Conservation (phyloP, 2,113 vertebrate species). For the Burhinus bistriatus region DNA sequence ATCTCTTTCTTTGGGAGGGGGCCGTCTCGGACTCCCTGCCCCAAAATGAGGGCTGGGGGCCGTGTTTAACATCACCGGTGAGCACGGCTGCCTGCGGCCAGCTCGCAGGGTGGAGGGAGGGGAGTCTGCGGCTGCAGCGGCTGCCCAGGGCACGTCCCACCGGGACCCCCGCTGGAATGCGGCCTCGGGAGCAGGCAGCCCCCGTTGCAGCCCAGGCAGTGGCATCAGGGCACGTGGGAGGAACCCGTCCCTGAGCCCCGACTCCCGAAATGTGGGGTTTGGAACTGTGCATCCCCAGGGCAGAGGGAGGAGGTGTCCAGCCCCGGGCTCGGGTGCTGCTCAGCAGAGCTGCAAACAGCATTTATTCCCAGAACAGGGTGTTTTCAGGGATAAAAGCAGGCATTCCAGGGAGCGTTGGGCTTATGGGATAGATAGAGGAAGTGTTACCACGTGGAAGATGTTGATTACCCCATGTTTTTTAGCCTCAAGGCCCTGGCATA, state of each 20-base stretch:
- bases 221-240: accelerated
- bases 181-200: too few relatives aligned
- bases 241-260: background rate
- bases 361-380: background rate
- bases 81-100: too few relatives aligned
- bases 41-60: too few relatives aligned
- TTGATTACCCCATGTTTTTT: background rate
- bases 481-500: background rate
- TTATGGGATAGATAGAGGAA: background rate
- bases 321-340: background rate
- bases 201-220: too few relatives aligned
- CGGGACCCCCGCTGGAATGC: too few relatives aligned
- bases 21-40: background rate
- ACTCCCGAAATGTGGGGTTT: background rate
- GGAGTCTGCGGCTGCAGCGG: too few relatives aligned
- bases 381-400: background rate
- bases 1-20: accelerated
- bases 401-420: background rate
- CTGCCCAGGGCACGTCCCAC: too few relatives aligned
- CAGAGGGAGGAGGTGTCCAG: background rate
- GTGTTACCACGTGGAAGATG: too few relatives aligned
- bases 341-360: background rate
- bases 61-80: too few relatives aligned
- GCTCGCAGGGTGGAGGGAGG: too few relatives aligned
- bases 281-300: background rate